phyloP scores from a whole-genome alignment of 2,888 invertebrate species.

The Cloeon dipterum region DNA sequence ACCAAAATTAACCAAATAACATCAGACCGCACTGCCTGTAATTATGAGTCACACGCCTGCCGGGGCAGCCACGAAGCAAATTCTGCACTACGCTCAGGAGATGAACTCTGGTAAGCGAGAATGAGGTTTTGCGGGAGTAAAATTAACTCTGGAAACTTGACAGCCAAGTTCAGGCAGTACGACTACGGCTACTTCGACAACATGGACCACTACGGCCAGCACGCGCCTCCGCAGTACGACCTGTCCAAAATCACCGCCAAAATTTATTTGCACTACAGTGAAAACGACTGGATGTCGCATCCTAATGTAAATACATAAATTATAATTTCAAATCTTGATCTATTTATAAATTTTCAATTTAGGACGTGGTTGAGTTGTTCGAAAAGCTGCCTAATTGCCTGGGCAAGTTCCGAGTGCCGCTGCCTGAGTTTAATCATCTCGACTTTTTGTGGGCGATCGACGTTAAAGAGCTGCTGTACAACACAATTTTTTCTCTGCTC shows the following conservation, averaged over 20 bases:
- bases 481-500: too few species aligned
- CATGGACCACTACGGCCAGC: constrained; percentile 24
- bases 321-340: not conserved
- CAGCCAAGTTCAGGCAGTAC: constrained; percentile 14
- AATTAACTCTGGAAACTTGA: too few species aligned
- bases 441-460: constrained; percentile 45
- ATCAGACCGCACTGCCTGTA: constrained; percentile 7
- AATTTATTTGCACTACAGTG: constrained; percentile 37
- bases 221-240: constrained; percentile 31
- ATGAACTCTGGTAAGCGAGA: constrained; percentile 1
- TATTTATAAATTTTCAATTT: not conserved
- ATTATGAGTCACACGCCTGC: constrained; percentile 16
- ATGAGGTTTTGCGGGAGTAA: too few species aligned
- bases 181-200: constrained; percentile 12
- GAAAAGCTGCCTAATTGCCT: constrained; percentile 9
- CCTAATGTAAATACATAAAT: constrained; percentile 10
- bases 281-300: constrained; percentile 37
- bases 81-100: constrained; percentile 17
- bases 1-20: not conserved
- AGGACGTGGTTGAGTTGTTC: constrained; percentile 11
- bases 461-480: too few species aligned
- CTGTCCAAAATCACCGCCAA: constrained; percentile 30
- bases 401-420: constrained; percentile 14
- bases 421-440: constrained; percentile 36
- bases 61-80: constrained; percentile 20